These are phyloP conservation scores for Radopholus similis DNA, from an alignment of 1,140 invertebrate genomes.

Conservation along the genomic window DNA sequence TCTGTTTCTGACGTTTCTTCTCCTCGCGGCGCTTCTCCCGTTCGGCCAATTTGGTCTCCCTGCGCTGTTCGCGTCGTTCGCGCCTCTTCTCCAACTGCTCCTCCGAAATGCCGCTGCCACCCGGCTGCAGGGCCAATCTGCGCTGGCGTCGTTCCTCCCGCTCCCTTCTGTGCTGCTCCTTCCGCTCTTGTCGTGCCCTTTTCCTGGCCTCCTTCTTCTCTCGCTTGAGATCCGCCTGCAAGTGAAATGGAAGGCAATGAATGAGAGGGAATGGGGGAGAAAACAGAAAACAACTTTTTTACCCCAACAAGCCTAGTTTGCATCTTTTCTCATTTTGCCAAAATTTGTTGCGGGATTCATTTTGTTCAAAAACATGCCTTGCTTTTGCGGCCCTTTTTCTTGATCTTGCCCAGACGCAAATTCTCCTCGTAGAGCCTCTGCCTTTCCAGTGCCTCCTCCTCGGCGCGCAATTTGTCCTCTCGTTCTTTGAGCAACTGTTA, in stretches of 20 bases:
- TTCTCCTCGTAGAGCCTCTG: slow-evolving; percentile 11
- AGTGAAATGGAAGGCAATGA: too few relatives aligned
- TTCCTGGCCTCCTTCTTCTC: slow-evolving; percentile 19
- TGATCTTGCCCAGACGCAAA: slow-evolving; percentile 20
- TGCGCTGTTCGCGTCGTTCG: not conserved
- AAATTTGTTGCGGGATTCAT: not conserved
- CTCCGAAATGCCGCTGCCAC: not conserved
- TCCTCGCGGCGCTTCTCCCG: slow-evolving; percentile 20
- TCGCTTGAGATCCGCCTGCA: slow-evolving; percentile 10
- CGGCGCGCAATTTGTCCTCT: slow-evolving; percentile 7
- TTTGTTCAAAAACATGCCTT: slow-evolving; percentile 7
- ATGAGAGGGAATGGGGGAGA: too few relatives aligned
- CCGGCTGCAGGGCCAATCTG: not conserved
- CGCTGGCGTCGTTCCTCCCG: slow-evolving; percentile 1
- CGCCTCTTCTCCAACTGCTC: not conserved
- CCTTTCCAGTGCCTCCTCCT: slow-evolving; percentile 8
- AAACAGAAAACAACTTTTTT: too few relatives aligned
- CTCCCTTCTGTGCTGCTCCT: not conserved
- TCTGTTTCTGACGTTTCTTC: slow-evolving; percentile 11
- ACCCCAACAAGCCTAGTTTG: too few relatives aligned
- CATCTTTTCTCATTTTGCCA: too few relatives aligned
- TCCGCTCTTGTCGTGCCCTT: not conserved
- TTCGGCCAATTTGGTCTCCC: slow-evolving; percentile 9
- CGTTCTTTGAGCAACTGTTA: slow-evolving; percentile 23
- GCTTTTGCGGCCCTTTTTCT: slow-evolving; percentile 27